Base-by-base conservation (phyloP, 2,797 vertebrate genomes). In the Tiaroga cobitis region DNA sequence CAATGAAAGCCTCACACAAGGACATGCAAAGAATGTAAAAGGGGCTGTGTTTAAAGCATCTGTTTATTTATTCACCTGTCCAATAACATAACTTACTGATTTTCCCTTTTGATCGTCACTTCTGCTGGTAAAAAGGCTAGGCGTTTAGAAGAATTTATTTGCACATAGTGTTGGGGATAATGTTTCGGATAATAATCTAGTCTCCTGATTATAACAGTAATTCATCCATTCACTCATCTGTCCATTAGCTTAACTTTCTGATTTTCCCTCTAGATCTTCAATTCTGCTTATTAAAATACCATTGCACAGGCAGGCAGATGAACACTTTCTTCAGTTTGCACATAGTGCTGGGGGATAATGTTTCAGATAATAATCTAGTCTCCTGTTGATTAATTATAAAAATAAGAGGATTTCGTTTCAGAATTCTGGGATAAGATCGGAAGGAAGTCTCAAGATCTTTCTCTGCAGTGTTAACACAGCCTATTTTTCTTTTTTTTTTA, bases 351-450 rank as follows among this genome's bases (percentile, higher is more conserved):
- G 19, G 8, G 29, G 51, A 80, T 84, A 56, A 65, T 51, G 68
- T 80, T 84, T 69, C 73, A 69, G 86, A 80, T 87, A 84, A 86
- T 63, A 78, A 88, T 87, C 63, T 82, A 81, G 26, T 82, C 82
- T 68, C 82, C 84, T 51, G 70, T 68, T 85, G 89, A 85, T 90
- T 90, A 84, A 87, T 90, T 85, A 85, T 81, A 78, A 73, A 81
- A 72, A 18, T 72, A 85, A 73, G 43, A 74, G 70, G 84, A 85
- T 85, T 85, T 85, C 15, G 61, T 51, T 74, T 67, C 43, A 59
- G 59, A 67, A 19, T 32, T 16, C 24, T 4, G 5, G 67, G 67
- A 65, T 49, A 68, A 68, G 24, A 49, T 63, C 19, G 11, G 5
- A 46, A 8, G 59, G 46, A 81, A 26, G 26, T 65, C 77, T 65